Percentiles rank a stretch among this genome's conserved stretches.
Conservation (phyloP, 2,797 vertebrate genomes). For the Liparis tanakae region DNA sequence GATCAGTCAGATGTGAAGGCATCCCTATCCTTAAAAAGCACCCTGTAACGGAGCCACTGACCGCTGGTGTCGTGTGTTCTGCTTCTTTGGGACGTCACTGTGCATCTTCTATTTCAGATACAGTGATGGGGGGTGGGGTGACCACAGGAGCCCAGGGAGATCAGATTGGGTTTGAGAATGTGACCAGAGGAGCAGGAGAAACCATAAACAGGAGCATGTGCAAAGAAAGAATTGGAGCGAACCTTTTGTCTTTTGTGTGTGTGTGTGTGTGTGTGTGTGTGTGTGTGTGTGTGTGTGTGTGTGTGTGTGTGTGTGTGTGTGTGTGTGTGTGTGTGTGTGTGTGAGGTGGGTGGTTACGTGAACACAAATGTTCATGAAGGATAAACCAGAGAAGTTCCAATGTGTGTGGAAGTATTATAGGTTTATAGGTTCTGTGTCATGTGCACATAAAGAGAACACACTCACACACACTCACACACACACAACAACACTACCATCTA, state of each 20-base stretch:
- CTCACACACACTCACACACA: conserved; percentile 12
- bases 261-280: conserved; percentile 27
- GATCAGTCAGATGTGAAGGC: conserved; percentile 36
- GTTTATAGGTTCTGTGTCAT: conserved; percentile 29
- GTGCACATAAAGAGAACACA: conserved; percentile 10
- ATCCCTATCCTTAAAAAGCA: conserved; percentile 34
- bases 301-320: conserved; percentile 16
- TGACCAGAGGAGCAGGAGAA: conserved; percentile 58
- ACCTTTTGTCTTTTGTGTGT: conserved; percentile 45
- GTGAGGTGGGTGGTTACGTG: conserved; percentile 13
- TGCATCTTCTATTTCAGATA: conserved; percentile 38
- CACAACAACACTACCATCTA: conserved; percentile 37
- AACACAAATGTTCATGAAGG: conserved; percentile 35
- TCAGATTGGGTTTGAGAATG: conserved; percentile 47
- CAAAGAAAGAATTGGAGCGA: conserved; percentile 59
- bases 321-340: conserved; percentile 32
- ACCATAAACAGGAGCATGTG: conserved; percentile 61
- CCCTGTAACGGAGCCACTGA: conserved; percentile 29
- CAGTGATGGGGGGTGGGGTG: conserved; percentile 15
- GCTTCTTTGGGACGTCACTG: conserved; percentile 35
- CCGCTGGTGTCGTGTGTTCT: conserved; percentile 40
- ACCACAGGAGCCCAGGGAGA: conserved; percentile 46
- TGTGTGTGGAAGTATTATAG: conserved; percentile 21
- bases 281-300: conserved; percentile 29
- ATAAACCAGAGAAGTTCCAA: conserved; percentile 24